Evolutionary conservation across 1,140 invertebrate genomes (phyloP).

Genomic region (Cyphomyrmex costatus): DNA sequence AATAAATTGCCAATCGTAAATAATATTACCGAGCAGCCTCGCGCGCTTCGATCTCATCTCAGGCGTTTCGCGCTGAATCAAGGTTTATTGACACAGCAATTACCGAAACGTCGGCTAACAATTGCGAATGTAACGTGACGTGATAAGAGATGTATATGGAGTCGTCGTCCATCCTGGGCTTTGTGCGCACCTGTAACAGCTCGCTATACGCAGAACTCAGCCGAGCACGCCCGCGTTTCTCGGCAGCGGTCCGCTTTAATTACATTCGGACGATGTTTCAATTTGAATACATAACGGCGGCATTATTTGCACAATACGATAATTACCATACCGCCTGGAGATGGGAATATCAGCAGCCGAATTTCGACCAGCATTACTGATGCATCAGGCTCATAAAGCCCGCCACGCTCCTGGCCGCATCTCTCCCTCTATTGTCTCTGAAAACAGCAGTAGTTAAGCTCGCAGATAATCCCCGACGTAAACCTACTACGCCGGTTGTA

Average conservation of each 20-base stretch:
- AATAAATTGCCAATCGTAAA: slow-evolving; percentile 51
- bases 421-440: slow-evolving; percentile 56
- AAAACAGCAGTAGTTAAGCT: slow-evolving; percentile 63
- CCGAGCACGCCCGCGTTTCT: slow-evolving; percentile 8
- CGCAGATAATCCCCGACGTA: slow-evolving; percentile 52
- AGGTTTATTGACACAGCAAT: slow-evolving; percentile 33
- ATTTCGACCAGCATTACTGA: slow-evolving; percentile 59
- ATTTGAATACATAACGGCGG: slow-evolving; percentile 61
- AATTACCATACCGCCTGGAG: slow-evolving; percentile 61
- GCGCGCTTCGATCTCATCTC: slow-evolving; percentile 19
- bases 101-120: slow-evolving; percentile 52
- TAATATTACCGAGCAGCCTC: not conserved
- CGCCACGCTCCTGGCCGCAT: slow-evolving; percentile 28
- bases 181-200: slow-evolving; percentile 35
- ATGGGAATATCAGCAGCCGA: slow-evolving; percentile 59
- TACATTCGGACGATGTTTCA: slow-evolving; percentile 66
- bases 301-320: slow-evolving; percentile 64
- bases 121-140: slow-evolving; percentile 36
- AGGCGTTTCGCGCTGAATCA: not conserved
- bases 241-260: slow-evolving; percentile 45
- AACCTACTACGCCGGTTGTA: slow-evolving; percentile 37
- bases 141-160: slow-evolving; percentile 9
- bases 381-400: slow-evolving; percentile 59
- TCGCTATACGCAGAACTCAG: not conserved
- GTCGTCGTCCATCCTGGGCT: not conserved